A percentile compares a stretch with the other conserved stretches of the same genome.
phyloP scores from a whole-genome alignment of 30 jellyfish, hydroid and myxozoan genomes.

The Hydra vulgaris region DNA sequence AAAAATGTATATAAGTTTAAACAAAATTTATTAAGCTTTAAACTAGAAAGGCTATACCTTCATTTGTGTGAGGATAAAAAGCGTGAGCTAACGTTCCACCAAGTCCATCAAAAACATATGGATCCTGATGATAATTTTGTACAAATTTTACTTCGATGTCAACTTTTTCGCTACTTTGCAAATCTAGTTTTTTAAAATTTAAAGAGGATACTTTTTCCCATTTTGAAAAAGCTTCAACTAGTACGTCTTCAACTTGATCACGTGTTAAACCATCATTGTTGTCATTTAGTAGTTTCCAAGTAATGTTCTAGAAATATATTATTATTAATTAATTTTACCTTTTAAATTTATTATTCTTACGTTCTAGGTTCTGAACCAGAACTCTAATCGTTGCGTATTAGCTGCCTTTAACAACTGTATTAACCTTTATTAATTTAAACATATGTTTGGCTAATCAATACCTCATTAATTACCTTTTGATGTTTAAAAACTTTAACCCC shows the following conservation, averaged over 20 bases:
- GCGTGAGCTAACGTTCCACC: conserved; percentile 99
- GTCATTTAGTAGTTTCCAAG: conserved; percentile 69
- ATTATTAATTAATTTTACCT: too few species aligned
- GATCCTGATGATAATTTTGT: conserved; percentile 46
- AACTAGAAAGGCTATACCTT: background rate
- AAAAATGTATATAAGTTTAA: too few species aligned
- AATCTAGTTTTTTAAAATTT: conserved; percentile 25
- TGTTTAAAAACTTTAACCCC: too few species aligned
- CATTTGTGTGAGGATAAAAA: conserved; percentile 61
- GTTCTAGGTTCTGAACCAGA: too few species aligned
- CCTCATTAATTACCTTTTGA: too few species aligned
- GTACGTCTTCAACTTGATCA: conserved; percentile 37
- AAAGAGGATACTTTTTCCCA: conserved; percentile 60
- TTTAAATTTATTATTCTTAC: too few species aligned
- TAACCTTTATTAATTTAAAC: too few species aligned
- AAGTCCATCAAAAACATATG: conserved; percentile 74
- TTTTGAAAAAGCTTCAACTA: conserved; percentile 48
- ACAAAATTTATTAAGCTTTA: too few species aligned
- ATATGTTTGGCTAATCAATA: too few species aligned
- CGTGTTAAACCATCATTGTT: conserved; percentile 56
- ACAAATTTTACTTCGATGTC: conserved; percentile 70
- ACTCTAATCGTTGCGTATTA: too few species aligned
- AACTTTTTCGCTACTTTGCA: conserved; percentile 18
- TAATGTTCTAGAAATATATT: background rate
- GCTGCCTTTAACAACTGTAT: too few species aligned